A percentile compares a stretch with the other conserved stretches of the same genome.
These are phyloP conservation scores for Phragmatobia fuliginosa DNA, from an alignment of 2,888 invertebrate genomes.

Conservation along the genomic window DNA sequence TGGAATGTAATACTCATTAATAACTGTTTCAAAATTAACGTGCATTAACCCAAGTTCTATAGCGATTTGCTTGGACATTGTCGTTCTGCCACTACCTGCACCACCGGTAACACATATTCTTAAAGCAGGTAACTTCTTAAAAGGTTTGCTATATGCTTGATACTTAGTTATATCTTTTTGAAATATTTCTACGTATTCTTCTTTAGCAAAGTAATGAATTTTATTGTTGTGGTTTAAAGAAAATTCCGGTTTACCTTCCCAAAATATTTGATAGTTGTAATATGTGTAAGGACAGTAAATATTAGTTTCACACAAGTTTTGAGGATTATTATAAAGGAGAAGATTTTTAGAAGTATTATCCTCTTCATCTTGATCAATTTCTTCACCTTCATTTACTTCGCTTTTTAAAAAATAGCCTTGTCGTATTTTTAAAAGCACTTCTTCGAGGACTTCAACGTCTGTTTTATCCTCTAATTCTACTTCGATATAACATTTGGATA, in stretches of 20 bases:
- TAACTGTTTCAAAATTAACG: slow-evolving; percentile 77
- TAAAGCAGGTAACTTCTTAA: slow-evolving; percentile 76
- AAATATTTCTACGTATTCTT: slow-evolving; percentile 81
- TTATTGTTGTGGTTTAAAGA: slow-evolving; percentile 83
- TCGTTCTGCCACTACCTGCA: slow-evolving; percentile 84
- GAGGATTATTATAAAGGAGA: slow-evolving; percentile 63
- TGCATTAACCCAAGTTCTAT: slow-evolving; percentile 85
- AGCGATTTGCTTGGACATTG: slow-evolving; percentile 80
- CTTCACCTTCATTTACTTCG: slow-evolving; percentile 63
- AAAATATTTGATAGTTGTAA: slow-evolving; percentile 82
- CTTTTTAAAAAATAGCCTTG: slow-evolving; percentile 66
- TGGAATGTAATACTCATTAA: slow-evolving; percentile 72
- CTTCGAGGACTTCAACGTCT: slow-evolving; percentile 72
- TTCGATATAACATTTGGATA: slow-evolving; percentile 70
- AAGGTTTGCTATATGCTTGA: slow-evolving; percentile 77
- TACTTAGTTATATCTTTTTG: slow-evolving; percentile 80
- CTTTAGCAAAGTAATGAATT: slow-evolving; percentile 83
- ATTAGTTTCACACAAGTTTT: slow-evolving; percentile 85
- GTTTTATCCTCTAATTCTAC: slow-evolving; percentile 80
- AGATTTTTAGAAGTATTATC: slow-evolving; percentile 59
- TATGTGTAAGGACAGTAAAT: slow-evolving; percentile 88
- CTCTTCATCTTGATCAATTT: slow-evolving; percentile 58
- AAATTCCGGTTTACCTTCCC: slow-evolving; percentile 88
- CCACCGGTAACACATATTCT: slow-evolving; percentile 87
- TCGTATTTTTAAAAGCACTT: slow-evolving; percentile 70